These are phyloP conservation scores for Staurois parvus DNA, from an alignment of 2,797 vertebrate genomes.

Conservation along the genomic window DNA sequence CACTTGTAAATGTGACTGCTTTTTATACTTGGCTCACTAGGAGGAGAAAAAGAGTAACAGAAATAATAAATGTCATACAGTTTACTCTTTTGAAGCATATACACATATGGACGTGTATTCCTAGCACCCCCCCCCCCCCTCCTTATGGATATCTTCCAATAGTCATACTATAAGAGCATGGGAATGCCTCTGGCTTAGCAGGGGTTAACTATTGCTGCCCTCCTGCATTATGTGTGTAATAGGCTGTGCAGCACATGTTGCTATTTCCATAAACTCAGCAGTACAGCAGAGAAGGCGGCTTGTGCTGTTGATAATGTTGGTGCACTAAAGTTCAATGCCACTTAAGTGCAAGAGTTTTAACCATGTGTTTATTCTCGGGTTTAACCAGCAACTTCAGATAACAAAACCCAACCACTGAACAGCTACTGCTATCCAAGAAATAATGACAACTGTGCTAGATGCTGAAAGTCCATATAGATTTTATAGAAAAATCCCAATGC, in stretches of 20 bases:
- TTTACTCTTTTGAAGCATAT: constrained; percentile 35
- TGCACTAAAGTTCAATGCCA: constrained; percentile 56
- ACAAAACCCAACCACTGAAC: not conserved
- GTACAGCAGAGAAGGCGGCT: constrained; percentile 12
- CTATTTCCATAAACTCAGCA: constrained; percentile 50
- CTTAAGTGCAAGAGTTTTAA: not conserved
- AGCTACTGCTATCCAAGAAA: not conserved
- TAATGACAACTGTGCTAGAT: not conserved
- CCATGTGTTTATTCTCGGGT: not conserved
- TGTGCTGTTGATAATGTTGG: constrained; percentile 3
- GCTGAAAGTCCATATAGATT: not conserved
- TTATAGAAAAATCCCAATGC: too few relatives aligned
- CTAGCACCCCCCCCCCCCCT: not conserved
- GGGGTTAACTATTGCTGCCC: constrained; percentile 39
- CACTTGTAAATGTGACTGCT: constrained; percentile 29
- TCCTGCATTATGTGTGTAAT: constrained; percentile 15
- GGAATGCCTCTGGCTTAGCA: constrained; percentile 8
- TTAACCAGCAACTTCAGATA: not conserved
- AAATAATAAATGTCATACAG: constrained; percentile 21
- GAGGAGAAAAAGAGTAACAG: constrained; percentile 23
- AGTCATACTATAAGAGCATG: not conserved
- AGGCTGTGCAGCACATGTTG: constrained; percentile 31
- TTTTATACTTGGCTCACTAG: constrained; percentile 37
- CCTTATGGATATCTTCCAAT: constrained; percentile 40
- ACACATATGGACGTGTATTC: constrained; percentile 39